phyloP scores from a whole-genome alignment of 1,140 invertebrate genomes.

The Bicyclus anynana region DNA sequence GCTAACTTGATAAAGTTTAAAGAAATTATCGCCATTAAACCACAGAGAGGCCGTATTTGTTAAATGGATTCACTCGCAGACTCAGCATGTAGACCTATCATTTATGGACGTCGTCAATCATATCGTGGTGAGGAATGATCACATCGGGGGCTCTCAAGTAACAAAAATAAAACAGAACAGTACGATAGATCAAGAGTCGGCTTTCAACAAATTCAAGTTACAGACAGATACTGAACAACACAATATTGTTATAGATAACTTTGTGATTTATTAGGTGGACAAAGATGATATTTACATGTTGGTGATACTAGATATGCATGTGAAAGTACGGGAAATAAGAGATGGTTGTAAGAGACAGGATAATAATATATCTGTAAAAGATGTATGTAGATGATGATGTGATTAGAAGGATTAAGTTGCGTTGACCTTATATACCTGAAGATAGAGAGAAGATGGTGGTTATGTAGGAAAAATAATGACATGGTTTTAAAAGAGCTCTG shows the following conservation, averaged over 20 bases:
- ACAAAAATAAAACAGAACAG: conserved; percentile 30
- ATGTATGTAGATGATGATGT: no score
- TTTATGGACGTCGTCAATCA: conserved; percentile 52
- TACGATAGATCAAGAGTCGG: conserved; percentile 32
- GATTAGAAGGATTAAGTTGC: no score
- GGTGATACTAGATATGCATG: no score
- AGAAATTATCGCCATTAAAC: conserved; percentile 56
- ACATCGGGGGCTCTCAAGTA: conserved; percentile 28
- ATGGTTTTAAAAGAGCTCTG: no score
- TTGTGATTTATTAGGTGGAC: no score
- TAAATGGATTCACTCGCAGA: conserved; percentile 40
- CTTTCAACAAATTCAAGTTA: conserved; percentile 21
- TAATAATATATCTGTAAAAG: no score
- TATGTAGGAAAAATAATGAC: no score
- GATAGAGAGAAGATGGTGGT: no score
- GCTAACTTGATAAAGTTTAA: conserved; percentile 27
- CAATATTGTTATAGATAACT: neutral
- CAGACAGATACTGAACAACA: neutral
- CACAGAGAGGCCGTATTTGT: conserved; percentile 41
- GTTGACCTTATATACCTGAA: no score
- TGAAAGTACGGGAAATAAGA: no score
- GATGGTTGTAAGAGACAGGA: no score
- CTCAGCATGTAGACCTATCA: conserved; percentile 45
- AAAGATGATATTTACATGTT: no score
- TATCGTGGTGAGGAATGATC: conserved; percentile 31